Base-by-base conservation (phyloP, 2,113 vertebrate species). In the Crotalus helleri region DNA sequence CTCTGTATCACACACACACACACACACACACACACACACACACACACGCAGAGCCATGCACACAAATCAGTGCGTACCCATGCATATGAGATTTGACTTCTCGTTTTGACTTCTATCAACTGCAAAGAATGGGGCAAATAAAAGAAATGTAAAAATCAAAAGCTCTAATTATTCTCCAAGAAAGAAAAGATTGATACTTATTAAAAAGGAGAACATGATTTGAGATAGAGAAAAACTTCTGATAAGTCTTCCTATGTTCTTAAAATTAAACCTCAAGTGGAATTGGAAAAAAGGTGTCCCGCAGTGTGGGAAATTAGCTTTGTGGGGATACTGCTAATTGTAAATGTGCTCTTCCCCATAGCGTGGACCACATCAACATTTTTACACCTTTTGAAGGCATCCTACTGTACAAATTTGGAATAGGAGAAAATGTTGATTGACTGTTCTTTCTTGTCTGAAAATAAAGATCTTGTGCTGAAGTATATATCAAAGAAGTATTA, bases 221-320 rank as follows among this genome's bases (percentile, higher is more conserved):
- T 69, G 17, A 59, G 51, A 39, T 61, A 44, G 12, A 87, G 81
- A 87, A 87, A 81, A 91, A 91, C 17, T 58, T 87, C n/a, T 69
- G 49, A 93, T 64, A 87, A 74, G 24, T 57, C 69, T 55, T 87
- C 33, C 58, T 87, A 69, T 93, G 89, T 91, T 93, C 58, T 91
- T 87, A 91, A 90, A 93, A 88, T 91, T 88, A 91, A 59, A 93
- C 85, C 85, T 44, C 87, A 92, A 55, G 93, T 54, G 64, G 87
- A 39, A 92, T 33, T 54, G 74, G 57, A 87, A 49, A 90, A 85
- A 92, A 58, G 91, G 23, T 44, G 19, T 19, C 3, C 49, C 0
- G 12, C 3, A 19, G 91, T 92, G 10, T 15, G 2, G 89, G 94
- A 93, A 94, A 15, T 81, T 94, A 57, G n/a, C 61, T 91, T 51